These are phyloP conservation scores for Acheta domesticus DNA, from an alignment of 2,888 invertebrate genomes.

Conservation along the genomic window DNA sequence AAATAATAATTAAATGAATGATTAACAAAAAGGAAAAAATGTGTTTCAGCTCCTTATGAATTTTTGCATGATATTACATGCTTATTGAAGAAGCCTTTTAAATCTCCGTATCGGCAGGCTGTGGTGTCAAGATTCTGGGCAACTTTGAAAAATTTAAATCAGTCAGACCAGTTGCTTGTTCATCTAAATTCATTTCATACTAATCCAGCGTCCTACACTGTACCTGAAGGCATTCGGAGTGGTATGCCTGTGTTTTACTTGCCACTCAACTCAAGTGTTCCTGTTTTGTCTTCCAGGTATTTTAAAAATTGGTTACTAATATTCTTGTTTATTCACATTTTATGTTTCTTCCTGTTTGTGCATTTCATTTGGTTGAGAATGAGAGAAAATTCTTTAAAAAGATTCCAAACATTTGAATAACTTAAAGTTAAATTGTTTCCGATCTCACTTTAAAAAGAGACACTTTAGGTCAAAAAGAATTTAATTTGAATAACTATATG, in stretches of 20 bases:
- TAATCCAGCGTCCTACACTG: constrained; percentile 60
- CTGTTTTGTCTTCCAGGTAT: constrained; percentile 49
- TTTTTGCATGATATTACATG: constrained; percentile 72
- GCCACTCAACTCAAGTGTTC: constrained; percentile 46
- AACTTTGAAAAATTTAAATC: constrained; percentile 59
- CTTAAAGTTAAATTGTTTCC: no score
- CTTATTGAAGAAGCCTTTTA: constrained; percentile 58
- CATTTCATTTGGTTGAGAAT: no score
- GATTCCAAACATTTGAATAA: no score
- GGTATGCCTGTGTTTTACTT: constrained; percentile 67
- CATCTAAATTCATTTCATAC: constrained; percentile 66
- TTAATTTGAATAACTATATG: no score
- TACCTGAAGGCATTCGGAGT: constrained; percentile 66
- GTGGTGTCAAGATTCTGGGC: constrained; percentile 65
- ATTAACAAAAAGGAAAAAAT: neutral
- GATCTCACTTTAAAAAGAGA: no score
- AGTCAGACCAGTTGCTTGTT: constrained; percentile 63
- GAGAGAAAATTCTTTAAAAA: no score
- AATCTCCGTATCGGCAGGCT: constrained; percentile 62
- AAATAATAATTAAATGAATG: neutral
- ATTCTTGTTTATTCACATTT: no score
- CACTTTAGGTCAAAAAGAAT: no score
- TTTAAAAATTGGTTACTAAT: constrained; percentile 4
- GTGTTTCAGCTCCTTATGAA: constrained; percentile 60
- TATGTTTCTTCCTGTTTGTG: no score